Evolutionary conservation across 2,797 vertebrate species (phyloP), one percentile per base, ranked within the genome.

Genomic region (Enteromius fasciolatus): DNA sequence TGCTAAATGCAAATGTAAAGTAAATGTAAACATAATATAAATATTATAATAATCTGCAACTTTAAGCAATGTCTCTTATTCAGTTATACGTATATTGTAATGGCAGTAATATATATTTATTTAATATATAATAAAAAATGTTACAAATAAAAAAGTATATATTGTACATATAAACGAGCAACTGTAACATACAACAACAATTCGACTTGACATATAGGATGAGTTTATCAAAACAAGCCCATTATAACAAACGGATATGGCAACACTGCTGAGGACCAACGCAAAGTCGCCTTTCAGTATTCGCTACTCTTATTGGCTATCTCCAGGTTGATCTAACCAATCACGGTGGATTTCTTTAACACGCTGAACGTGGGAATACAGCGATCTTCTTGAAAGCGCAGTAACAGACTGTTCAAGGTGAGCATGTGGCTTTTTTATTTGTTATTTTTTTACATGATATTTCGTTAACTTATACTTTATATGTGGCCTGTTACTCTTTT

Each of bases 371-470:
- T 31, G 23, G 36, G 8, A 36, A 36, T 28, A 36, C 36, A 4
- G 9, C 2, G 44, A 64, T 10, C 8, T 36, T 14, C 1, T 41
- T 25, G 68, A 31, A 68, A 12, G n/a, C 46, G 1, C 48, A 15
- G 2, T 6, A 41, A 1, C 59, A 36, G 54, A 44, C 31, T 33
- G 23, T 67, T 79, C 81, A 88, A 88, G 87, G 87, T 85, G 78
- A 85, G 81, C 23, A 8, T 68, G 20, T 1, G 2, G 6, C 2
- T 41, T 44, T 44, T 44, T 36, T 7, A 6, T 36, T 25, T 75
- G 36, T 41, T 8, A 23, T 8, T 18, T 28, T 57, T 64, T 0
- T 61, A 4, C 1, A 20, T 12, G 8, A 11, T 3, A 9, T 41
- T 9, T 66, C 0, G 39, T 3, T 52, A 7, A 1, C 5, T 25